Base-by-base conservation (phyloP, 2,797 vertebrate species). In the Chelon auratus region DNA sequence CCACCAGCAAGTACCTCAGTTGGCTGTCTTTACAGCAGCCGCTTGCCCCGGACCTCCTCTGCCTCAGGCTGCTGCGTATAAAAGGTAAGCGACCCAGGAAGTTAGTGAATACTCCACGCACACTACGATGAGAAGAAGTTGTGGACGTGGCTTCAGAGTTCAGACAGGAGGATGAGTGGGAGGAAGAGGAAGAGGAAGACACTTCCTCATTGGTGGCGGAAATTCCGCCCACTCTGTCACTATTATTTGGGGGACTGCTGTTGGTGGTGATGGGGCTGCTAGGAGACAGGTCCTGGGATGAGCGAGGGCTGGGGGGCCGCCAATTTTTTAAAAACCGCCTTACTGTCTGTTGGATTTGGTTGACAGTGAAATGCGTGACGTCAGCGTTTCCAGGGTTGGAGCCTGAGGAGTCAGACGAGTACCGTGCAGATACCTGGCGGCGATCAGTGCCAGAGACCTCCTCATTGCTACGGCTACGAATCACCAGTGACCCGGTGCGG, bases 1-100 rank as follows among this genome's bases (percentile, higher is more conserved):
- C 96, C 54, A 98, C 95, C 92, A 97, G 91, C 89, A 97, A 92
- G 82, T 98, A 99, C 71, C 92, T 96, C 75, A 99, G 94, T 12
- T 90, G 78, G 15, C 95, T 96, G 80, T 98, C 98, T 85, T 96
- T 98, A 87, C 94, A 95, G 77, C 93, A 92, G 81, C 93, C 93
- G 1, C 90, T 87, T 36, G 73, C 76, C 52, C 95, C 93, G 18
- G 95, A 89, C 77, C 94, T 91, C 74, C 94, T 87, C 0, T 90
- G 89, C 67, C 87, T 91, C 71, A 91, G 79, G 80, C 91, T 93
- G 0, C 91, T 88, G 64, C 95, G 93, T 48, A 96, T 88, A 89
- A 78, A 15, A 12, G 76, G 81, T 26, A 93, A 77, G 60, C 74
- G 59, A 68, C 66, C 78, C 22, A 90, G 65, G 26, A 91, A 12